Percentiles rank a stretch among this genome's conserved stretches.
Conservation (phyloP, 1,140 invertebrate genomes). For the Drosophila nebulosa region DNA sequence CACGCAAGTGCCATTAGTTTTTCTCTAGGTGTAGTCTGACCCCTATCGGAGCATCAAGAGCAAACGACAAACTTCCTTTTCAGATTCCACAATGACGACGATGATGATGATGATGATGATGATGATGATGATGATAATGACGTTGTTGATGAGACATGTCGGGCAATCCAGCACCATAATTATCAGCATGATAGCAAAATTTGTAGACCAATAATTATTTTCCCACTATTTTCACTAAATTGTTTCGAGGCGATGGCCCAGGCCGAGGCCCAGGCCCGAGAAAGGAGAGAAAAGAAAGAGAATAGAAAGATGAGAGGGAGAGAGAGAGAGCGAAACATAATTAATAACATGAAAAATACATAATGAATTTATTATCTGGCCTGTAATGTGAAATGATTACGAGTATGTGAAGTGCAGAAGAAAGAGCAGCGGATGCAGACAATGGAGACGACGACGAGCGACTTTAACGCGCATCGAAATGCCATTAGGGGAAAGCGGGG, state of each 20-base stretch:
- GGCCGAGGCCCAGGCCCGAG: background rate
- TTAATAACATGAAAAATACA: constrained; percentile 79
- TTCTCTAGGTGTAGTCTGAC: background rate
- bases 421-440: constrained; percentile 20
- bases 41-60: constrained; percentile 12
- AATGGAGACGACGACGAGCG: constrained; percentile 53
- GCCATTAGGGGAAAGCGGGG: constrained; percentile 15
- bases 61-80: constrained; percentile 55
- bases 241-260: background rate
- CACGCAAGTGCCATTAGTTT: constrained; percentile 46
- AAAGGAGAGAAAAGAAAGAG: background rate
- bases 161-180: constrained; percentile 39
- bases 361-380: constrained; percentile 78
- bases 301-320: background rate
- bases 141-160: background rate
- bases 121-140: background rate
- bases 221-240: constrained; percentile 58
- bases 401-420: constrained; percentile 61
- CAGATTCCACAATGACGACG: background rate
- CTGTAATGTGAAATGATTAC: constrained; percentile 75
- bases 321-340: constrained; percentile 44
- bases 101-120: background rate
- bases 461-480: constrained; percentile 57
- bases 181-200: constrained; percentile 72
- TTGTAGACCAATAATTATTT: constrained; percentile 76